Base-by-base conservation (phyloP, 2,888 invertebrate genomes). In the Dusona sp. region DNA sequence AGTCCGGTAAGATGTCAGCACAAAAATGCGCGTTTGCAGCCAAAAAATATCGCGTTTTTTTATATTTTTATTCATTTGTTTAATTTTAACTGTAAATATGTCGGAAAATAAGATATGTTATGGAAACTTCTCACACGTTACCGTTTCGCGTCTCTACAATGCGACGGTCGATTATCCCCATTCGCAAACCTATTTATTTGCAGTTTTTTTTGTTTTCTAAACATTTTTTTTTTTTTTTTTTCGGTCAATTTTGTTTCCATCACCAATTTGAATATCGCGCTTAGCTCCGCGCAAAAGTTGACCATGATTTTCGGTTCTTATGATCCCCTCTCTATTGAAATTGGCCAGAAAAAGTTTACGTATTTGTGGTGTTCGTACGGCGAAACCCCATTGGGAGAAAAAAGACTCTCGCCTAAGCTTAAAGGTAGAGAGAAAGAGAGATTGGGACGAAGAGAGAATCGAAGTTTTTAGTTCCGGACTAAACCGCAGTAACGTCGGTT, bases 401-500 rank as follows among this genome's bases (percentile, higher is more conserved):
- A 72, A 9, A 45, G 29, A 33, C 22, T 45, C 36, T 57, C 19
- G 13, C 45, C 65, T 45, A 83, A 54, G 77, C 78, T 42, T 51
- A 36, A 25, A 45, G 72, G 65, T 61, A 54, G 45, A 81, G 51
- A 77, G 29, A 13, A 38, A 72, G 54, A 13, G 57, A 72, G 48
- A n/a, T 7, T 8, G 45, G 57, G 38, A 19, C 19, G 61, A 73
- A 19, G 25, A 78, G 73, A 22, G 33, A 73, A 78, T 72, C 54
- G 54, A 81, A 65, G 38, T 36, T 29, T 61, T 36, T 68, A n/a
- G 33, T 33, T 73, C 36, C 19, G 3, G 57, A 81, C 88, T 93
- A 95, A 91, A 95, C 95, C 48, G 95, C 93, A 70, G 95, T 95
- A 82, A 95, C 94, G 83, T 95, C 95, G 3, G 95, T 95, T 38